Conservation (phyloP, 2,888 invertebrate species). For the Himalopsyche kuldschensis region DNA sequence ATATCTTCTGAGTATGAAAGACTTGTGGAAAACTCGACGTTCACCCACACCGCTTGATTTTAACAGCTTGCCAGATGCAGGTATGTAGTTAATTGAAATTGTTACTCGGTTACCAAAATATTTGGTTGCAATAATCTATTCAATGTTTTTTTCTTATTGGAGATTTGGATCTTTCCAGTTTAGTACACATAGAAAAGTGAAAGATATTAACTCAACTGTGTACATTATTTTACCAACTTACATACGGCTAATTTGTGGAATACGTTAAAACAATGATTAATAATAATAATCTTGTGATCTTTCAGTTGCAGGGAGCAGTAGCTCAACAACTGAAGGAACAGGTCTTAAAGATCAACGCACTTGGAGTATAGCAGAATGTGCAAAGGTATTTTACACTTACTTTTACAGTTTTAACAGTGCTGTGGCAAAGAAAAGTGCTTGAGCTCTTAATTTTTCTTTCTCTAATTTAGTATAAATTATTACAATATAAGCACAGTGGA, state of each 20-base stretch:
- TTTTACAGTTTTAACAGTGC: too few relatives aligned
- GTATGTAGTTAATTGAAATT: not conserved
- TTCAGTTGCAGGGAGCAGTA: slow-evolving; percentile 56
- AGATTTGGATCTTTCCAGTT: too few relatives aligned
- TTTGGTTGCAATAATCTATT: too few relatives aligned
- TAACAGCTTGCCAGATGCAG: slow-evolving; percentile 64
- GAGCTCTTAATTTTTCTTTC: too few relatives aligned
- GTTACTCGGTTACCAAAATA: too few relatives aligned
- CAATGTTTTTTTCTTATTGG: too few relatives aligned
- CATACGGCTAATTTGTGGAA: too few relatives aligned
- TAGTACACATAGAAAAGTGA: too few relatives aligned
- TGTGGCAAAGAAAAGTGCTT: too few relatives aligned
- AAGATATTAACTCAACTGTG: too few relatives aligned
- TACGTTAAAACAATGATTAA: not conserved
- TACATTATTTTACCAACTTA: too few relatives aligned
- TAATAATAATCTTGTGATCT: not conserved
- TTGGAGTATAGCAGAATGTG: slow-evolving; percentile 80
- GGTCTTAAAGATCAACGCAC: slow-evolving; percentile 73
- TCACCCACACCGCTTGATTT: slow-evolving; percentile 81
- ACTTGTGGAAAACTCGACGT: slow-evolving; percentile 90
- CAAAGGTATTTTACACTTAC: slow-evolving; percentile 46
- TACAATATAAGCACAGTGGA: not conserved
- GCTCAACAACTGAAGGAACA: slow-evolving; percentile 50
- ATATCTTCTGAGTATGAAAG: slow-evolving; percentile 91
- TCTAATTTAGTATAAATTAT: not conserved